These are phyloP conservation scores for Hypsopygia costalis DNA, from an alignment of 2,888 invertebrate genomes.

Conservation along the genomic window DNA sequence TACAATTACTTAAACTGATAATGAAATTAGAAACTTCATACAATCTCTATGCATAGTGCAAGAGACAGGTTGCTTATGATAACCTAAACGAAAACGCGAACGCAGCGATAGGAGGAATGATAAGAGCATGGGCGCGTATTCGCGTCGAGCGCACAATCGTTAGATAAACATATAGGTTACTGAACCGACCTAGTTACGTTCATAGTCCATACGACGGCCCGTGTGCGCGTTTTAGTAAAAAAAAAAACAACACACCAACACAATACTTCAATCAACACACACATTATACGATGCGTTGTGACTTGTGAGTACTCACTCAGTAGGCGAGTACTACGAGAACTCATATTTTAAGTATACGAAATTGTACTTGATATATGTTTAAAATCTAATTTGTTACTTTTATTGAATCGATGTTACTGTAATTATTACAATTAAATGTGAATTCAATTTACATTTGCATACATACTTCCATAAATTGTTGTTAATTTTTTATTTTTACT, in stretches of 20 bases:
- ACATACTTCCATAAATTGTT: too few relatives aligned
- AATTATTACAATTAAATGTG: too few relatives aligned
- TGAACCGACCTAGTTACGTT: slow-evolving; percentile 77
- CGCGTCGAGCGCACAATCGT: slow-evolving; percentile 61
- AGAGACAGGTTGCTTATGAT: slow-evolving; percentile 72
- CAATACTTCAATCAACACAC: slow-evolving; percentile 43
- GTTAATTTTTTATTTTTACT: too few relatives aligned
- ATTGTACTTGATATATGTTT: too few relatives aligned
- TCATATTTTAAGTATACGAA: background rate
- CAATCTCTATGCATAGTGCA: slow-evolving; percentile 30
- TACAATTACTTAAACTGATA: too few relatives aligned
- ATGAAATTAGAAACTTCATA: too few relatives aligned
- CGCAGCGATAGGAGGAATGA: slow-evolving; percentile 48
- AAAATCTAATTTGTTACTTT: too few relatives aligned
- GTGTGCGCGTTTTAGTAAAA: slow-evolving; percentile 63
- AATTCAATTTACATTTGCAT: too few relatives aligned
- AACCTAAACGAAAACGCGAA: slow-evolving; percentile 69
- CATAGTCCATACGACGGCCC: slow-evolving; percentile 41
- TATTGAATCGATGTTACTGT: too few relatives aligned
- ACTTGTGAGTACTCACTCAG: slow-evolving; percentile 2
- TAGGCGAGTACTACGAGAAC: background rate
- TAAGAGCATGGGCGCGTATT: slow-evolving; percentile 44
- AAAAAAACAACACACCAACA: slow-evolving; percentile 38
- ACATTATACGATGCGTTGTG: slow-evolving; percentile 17
- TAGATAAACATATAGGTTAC: slow-evolving; percentile 80